These are phyloP conservation scores for Crotalus horridus DNA, from an alignment of 2,113 vertebrate species.

Conservation along the genomic window DNA sequence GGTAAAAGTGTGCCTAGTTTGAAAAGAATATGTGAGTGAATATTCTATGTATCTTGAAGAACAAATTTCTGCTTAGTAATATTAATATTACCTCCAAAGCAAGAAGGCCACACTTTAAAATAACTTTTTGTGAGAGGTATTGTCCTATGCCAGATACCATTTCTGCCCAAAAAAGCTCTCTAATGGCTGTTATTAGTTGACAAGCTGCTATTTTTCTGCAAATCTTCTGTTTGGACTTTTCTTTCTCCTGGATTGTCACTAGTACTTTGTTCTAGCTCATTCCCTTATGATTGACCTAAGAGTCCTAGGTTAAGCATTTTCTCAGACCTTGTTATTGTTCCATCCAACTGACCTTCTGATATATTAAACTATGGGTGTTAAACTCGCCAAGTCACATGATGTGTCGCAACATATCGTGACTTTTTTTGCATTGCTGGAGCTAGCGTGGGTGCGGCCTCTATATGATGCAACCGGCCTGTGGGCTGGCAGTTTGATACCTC, in stretches of 20 bases:
- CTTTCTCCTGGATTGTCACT: conserved; percentile 49
- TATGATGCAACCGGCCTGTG: too few relatives aligned
- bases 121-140: conserved; percentile 31
- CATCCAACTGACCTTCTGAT: conserved; percentile 60
- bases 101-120: conserved; percentile 37
- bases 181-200: conserved; percentile 52
- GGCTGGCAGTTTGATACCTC: too few relatives aligned
- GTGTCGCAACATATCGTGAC: too few relatives aligned
- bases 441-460: too few relatives aligned
- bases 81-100: conserved; percentile 34
- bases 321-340: conserved; percentile 69
- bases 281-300: conserved; percentile 77
- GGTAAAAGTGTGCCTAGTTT: not conserved
- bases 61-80: conserved; percentile 13
- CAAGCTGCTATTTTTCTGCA: conserved; percentile 44
- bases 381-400: too few relatives aligned
- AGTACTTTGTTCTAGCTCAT: conserved; percentile 60
- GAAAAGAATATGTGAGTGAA: not conserved
- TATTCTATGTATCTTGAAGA: conserved; percentile 11
- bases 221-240: conserved; percentile 63
- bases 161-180: not conserved
- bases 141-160: conserved; percentile 37
- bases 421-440: too few relatives aligned
- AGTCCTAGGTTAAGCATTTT: conserved; percentile 74
- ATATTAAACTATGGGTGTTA: conserved; percentile 23